Percentiles rank a stretch among this genome's conserved stretches.
Evolutionary conservation across 2,797 vertebrate genomes (phyloP).

Genomic region (Typhlichthys eigenmanni): DNA sequence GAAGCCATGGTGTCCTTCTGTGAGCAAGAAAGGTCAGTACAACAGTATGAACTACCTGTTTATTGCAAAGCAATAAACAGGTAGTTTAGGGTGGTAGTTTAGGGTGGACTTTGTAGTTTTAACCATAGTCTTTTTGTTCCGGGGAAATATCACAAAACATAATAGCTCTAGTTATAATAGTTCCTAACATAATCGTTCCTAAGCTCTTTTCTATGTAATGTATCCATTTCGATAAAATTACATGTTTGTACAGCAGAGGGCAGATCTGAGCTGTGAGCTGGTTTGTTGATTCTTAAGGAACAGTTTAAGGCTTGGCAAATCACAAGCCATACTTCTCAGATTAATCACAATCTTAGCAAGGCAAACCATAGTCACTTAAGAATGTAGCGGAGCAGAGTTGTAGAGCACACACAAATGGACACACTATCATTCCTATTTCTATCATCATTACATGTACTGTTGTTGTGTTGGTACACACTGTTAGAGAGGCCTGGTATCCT

Average conservation of each 20-base stretch:
- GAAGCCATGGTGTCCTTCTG: constrained; percentile 91
- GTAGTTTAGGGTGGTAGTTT: no score
- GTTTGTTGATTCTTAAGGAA: not conserved
- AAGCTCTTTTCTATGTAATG: not conserved
- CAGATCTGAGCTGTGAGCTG: constrained; percentile 17
- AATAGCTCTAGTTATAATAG: constrained; percentile 3
- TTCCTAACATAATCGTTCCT: not conserved
- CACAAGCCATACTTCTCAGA: not conserved
- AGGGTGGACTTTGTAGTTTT: no score
- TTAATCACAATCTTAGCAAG: not conserved
- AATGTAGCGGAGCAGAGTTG: not conserved
- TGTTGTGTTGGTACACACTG: not conserved
- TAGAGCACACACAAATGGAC: not conserved
- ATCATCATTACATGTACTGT: not conserved
- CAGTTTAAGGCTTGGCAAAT: constrained; percentile 6
- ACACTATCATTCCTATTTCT: not conserved
- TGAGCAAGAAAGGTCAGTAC: constrained; percentile 85
- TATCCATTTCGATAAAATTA: not conserved
- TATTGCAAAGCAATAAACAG: constrained; percentile 28
- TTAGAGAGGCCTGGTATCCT: not conserved
- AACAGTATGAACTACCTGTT: not conserved
- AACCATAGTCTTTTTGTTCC: no score
- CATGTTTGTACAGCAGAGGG: constrained; percentile 51
- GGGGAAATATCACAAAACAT: constrained; percentile 3
- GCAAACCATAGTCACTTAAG: constrained; percentile 1